A percentile compares a stretch with the other conserved stretches of the same genome.
Conservation (phyloP, 2,113 vertebrate species). For the Egretta garzetta region DNA sequence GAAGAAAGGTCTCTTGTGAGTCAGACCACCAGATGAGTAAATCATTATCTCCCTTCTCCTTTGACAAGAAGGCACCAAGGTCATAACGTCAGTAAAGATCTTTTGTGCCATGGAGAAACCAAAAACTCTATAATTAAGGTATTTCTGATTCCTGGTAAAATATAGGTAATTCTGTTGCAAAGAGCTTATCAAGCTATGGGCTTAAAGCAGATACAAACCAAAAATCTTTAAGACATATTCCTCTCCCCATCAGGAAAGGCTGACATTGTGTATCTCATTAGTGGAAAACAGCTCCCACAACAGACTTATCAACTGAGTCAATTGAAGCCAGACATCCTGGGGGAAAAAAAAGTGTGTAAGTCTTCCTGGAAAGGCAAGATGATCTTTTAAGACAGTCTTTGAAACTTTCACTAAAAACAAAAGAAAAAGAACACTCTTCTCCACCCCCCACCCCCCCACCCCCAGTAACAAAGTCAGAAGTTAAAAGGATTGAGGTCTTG, state of each 20-base stretch:
- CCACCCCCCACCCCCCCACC: too few relatives aligned
- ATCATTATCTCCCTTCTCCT: neutral
- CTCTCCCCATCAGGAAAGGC: neutral
- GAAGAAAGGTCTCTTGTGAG: neutral
- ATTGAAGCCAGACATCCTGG: neutral
- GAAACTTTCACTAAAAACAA: neutral
- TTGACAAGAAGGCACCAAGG: neutral
- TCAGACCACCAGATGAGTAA: neutral
- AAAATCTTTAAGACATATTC: neutral
- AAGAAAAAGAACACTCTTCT: neutral
- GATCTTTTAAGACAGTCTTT: neutral
- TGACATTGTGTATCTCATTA: neutral
- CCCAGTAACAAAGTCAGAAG: neutral
- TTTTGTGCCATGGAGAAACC: neutral
- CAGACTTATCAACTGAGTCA: neutral
- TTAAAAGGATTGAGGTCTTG: neutral
- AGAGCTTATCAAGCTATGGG: neutral
- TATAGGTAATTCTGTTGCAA: neutral
- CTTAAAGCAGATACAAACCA: neutral
- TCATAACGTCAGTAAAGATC: neutral
- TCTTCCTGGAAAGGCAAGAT: neutral
- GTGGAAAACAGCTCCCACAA: neutral
- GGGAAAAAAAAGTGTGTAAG: neutral
- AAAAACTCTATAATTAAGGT: neutral
- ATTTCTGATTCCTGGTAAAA: neutral